Evolutionary conservation across 2,888 invertebrate genomes (phyloP).

Genomic region (Plebejus anna): DNA sequence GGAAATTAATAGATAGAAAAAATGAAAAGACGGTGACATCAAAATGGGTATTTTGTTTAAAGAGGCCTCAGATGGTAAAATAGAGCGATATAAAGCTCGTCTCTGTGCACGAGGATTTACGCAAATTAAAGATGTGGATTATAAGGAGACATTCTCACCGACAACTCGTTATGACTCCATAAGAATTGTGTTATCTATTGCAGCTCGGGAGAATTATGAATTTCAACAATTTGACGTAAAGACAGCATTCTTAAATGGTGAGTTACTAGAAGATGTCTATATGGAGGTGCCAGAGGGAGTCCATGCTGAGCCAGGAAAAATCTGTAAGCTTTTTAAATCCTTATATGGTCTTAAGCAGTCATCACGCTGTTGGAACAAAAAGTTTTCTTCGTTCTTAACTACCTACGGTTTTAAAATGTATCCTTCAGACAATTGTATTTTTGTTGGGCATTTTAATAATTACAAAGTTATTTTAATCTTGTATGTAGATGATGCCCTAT

Average conservation of each 20-base stretch:
- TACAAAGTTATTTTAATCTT: slow-evolving; percentile 24
- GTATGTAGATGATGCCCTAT: slow-evolving; percentile 29
- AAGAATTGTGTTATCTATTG: slow-evolving; percentile 31
- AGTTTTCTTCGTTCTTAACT: too few relatives aligned
- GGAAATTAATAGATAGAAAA: slow-evolving; percentile 18
- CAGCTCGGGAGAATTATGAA: slow-evolving; percentile 6
- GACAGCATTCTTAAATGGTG: slow-evolving; percentile 9
- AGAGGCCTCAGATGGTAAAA: slow-evolving; percentile 25
- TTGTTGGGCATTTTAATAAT: too few relatives aligned
- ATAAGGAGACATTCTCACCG: slow-evolving; percentile 31
- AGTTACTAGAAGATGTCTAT: neutral
- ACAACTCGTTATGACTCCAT: slow-evolving; percentile 32
- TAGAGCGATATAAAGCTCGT: slow-evolving; percentile 31
- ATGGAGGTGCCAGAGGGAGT: neutral
- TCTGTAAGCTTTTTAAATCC: slow-evolving; percentile 3
- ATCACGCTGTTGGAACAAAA: too few relatives aligned
- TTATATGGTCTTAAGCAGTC: neutral
- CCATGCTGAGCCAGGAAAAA: neutral
- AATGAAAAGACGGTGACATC: slow-evolving; percentile 25
- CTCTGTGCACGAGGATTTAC: slow-evolving; percentile 29
- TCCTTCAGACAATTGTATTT: too few relatives aligned
- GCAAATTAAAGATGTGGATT: slow-evolving; percentile 31
- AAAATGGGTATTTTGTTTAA: slow-evolving; percentile 30
- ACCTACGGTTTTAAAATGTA: too few relatives aligned
- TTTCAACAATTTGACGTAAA: slow-evolving; percentile 18